phyloP scores from a whole-genome alignment of 2,797 vertebrate genomes.

The Sebastes elongatus region DNA sequence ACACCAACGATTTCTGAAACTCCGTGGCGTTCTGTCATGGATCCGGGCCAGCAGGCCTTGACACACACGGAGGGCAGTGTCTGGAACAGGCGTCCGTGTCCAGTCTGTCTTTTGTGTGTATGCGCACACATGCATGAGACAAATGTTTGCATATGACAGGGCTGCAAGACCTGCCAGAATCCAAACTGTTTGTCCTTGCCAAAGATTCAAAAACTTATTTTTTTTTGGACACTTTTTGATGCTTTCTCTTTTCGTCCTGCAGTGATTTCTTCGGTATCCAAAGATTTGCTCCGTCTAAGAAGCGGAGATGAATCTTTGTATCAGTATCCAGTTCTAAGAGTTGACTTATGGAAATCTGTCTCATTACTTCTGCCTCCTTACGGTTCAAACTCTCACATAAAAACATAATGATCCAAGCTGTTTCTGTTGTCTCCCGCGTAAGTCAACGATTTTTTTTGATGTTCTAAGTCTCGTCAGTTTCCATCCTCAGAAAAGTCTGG shows the following conservation, averaged over 20 bases:
- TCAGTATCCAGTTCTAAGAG: slow-evolving; percentile 44
- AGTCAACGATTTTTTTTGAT: slow-evolving; percentile 57
- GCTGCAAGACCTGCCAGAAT: slow-evolving; percentile 48
- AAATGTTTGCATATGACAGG: slow-evolving; percentile 55
- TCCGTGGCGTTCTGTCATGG: slow-evolving; percentile 67
- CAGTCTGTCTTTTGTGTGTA: slow-evolving; percentile 61
- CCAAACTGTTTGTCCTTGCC: slow-evolving; percentile 63
- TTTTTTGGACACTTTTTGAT: slow-evolving; percentile 11
- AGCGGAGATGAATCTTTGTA: slow-evolving; percentile 38
- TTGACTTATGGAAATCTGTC: slow-evolving; percentile 62
- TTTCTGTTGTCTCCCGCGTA: slow-evolving; percentile 68
- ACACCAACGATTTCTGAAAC: slow-evolving; percentile 20
- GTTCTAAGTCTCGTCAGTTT: slow-evolving; percentile 63
- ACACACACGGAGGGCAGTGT: slow-evolving; percentile 72
- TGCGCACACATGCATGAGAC: slow-evolving; percentile 44
- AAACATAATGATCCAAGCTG: slow-evolving; percentile 70
- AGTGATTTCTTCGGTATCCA: slow-evolving; percentile 46
- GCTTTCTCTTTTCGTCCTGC: not conserved
- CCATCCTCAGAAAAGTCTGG: slow-evolving; percentile 63
- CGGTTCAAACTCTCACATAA: slow-evolving; percentile 56
- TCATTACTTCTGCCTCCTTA: slow-evolving; percentile 59
- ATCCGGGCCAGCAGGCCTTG: slow-evolving; percentile 70
- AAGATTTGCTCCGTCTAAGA: slow-evolving; percentile 44
- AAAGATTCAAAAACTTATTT: not conserved
- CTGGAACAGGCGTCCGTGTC: slow-evolving; percentile 70